Evolutionary conservation across 2,797 vertebrate genomes (phyloP).

Genomic region (Aldrovandia affinis): DNA sequence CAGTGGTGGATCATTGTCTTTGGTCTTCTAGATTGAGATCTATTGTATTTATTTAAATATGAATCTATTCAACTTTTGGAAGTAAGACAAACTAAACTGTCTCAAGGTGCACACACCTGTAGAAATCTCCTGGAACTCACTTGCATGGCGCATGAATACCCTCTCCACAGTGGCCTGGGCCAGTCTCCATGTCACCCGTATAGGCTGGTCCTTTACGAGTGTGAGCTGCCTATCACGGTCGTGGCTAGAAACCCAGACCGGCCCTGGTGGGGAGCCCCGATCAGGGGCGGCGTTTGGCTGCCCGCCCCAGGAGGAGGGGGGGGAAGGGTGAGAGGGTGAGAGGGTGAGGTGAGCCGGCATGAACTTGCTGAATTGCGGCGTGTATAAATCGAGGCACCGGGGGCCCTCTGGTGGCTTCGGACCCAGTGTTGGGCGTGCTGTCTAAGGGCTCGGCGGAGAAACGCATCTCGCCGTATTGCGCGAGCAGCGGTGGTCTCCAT

Average conservation of each 20-base stretch:
- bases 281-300: too few species aligned
- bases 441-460: constrained; percentile 1
- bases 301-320: too few species aligned
- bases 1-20: neutral
- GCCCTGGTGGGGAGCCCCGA: too few species aligned
- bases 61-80: neutral
- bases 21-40: neutral
- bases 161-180: too few species aligned
- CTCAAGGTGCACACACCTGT: neutral
- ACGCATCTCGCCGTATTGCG: neutral
- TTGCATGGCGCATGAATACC: too few species aligned
- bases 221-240: too few species aligned
- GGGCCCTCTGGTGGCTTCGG: neutral
- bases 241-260: too few species aligned
- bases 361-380: too few species aligned
- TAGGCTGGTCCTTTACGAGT: too few species aligned
- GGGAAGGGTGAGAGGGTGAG: too few species aligned
- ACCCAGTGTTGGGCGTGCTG: neutral
- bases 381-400: neutral
- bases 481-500: constrained; percentile 19
- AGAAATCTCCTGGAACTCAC: neutral
- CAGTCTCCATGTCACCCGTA: too few species aligned
- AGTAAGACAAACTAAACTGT: neutral
- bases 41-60: neutral
- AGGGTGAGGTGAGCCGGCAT: too few species aligned